Percentiles rank a stretch among this genome's conserved stretches.
Conservation (phyloP, 2,113 vertebrate genomes). For the Gambusia holbrooki region DNA sequence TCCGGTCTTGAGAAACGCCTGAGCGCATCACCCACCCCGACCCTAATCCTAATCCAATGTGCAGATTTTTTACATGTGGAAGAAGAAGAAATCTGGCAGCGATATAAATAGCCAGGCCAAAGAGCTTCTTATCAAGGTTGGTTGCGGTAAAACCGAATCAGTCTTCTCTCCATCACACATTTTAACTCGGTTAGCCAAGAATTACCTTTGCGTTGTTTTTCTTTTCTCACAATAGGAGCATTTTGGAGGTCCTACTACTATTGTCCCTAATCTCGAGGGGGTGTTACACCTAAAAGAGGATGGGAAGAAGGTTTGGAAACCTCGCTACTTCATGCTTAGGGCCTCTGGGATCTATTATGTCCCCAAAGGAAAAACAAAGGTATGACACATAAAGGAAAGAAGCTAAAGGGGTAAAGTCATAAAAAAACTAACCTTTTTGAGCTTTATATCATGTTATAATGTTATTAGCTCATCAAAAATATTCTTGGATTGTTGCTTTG, state of each 20-base stretch:
- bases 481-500: no score
- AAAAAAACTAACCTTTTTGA: no score
- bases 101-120: constrained; percentile 82
- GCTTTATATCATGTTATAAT: no score
- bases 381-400: constrained; percentile 47
- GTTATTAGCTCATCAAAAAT: no score
- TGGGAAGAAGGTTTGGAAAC: constrained; percentile 91
- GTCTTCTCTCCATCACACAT: not conserved
- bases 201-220: not conserved
- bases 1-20: not conserved
- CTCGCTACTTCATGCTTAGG: constrained; percentile 88
- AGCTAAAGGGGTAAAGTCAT: no score
- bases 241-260: constrained; percentile 87
- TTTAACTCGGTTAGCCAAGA: not conserved
- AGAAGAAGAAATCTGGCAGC: constrained; percentile 81
- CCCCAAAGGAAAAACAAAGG: constrained; percentile 93
- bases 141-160: constrained; percentile 8
- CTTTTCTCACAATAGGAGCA: constrained; percentile 81
- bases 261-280: constrained; percentile 88
- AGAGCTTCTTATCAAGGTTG: constrained; percentile 86
- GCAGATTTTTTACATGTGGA: constrained; percentile 88
- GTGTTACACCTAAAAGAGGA: constrained; percentile 89
- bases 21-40: not conserved
- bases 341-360: constrained; percentile 94
- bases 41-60: not conserved